Percentiles rank a stretch among this genome's conserved stretches.
Conservation (phyloP, 37 sponge, comb jelly and placozoan genomes). For the Aplysina aerophoba region DNA sequence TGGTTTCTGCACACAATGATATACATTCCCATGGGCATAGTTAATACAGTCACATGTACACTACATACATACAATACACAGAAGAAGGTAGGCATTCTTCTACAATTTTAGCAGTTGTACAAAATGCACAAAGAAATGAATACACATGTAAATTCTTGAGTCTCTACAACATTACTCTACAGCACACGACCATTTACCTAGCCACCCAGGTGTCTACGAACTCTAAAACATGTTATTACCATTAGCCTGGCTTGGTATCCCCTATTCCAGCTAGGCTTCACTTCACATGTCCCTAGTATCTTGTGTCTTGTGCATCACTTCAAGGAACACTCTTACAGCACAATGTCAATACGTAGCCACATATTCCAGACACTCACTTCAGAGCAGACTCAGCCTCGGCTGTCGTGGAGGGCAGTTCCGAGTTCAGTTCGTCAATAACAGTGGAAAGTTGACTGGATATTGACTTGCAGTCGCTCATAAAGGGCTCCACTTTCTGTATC, state of each 20-base stretch:
- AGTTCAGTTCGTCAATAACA: constrained; percentile 56
- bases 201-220: too few species aligned
- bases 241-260: too few species aligned
- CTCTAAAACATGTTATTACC: too few species aligned
- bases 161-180: too few species aligned
- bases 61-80: not conserved
- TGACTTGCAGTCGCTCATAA: constrained; percentile 76
- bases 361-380: not conserved
- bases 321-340: not conserved
- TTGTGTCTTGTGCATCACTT: too few species aligned
- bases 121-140: too few species aligned
- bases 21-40: constrained; percentile 7
- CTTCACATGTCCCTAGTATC: too few species aligned
- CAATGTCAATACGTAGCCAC: not conserved
- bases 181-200: too few species aligned
- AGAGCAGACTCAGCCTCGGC: constrained; percentile 12
- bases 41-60: not conserved
- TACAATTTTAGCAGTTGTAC: not conserved
- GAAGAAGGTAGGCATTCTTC: not conserved
- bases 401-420: not conserved
- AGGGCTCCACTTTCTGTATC: constrained; percentile 85
- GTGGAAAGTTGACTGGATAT: constrained; percentile 66
- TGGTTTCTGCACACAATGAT: constrained; percentile 16
- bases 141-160: too few species aligned
- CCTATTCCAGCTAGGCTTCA: too few species aligned